Base-by-base conservation (phyloP, 2,113 vertebrate species). In the Megaceryle maxima region DNA sequence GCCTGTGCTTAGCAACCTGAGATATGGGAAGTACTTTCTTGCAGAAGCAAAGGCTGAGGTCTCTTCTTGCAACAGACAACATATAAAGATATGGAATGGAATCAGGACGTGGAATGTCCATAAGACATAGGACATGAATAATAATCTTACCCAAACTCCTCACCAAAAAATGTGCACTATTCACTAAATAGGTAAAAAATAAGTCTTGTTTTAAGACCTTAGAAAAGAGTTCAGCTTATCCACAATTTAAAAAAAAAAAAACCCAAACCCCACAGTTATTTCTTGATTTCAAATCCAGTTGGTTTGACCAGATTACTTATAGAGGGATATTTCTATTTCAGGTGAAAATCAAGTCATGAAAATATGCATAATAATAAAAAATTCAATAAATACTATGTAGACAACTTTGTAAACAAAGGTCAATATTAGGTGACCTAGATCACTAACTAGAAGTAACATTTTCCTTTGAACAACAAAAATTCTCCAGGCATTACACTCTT, bases 151-250 rank as follows among this genome's bases (percentile, higher is more conserved):
- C 21, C 11, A 81, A 94, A 48, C 4, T 2, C 2, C 8, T n/a
- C 16, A n/a, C 7, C 18, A 68, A n/a, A 68, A 21, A 28, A 37
- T 16, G 6, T 26, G 39, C 6, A 33, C 11, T 2, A 55, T 37
- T 53, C 17, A 44, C 16, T 44, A 37, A 37, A 37, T 37, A 37
- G 43, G 17, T 16, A 12, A 43, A 43, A 44, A 46, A 46, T 46
- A 20, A 21, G 3, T 8, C 5, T 43, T 35, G 1, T 0, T 60
- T 87, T n/a, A 31, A 13, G 29, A 72, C 5, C 2, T 39, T 33
- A 51, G 20, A 37, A 44, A 59, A 51, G 1, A 62, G 31, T 31
- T 46, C 9, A 7, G 2, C 37, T 55, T 53, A 48, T 6, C 20
- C 18, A 81, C 5, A 9, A 41, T 25, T 25, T 13, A 43, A 77